Conservation (phyloP, 2,113 vertebrate species). For the Mugil cephalus region DNA sequence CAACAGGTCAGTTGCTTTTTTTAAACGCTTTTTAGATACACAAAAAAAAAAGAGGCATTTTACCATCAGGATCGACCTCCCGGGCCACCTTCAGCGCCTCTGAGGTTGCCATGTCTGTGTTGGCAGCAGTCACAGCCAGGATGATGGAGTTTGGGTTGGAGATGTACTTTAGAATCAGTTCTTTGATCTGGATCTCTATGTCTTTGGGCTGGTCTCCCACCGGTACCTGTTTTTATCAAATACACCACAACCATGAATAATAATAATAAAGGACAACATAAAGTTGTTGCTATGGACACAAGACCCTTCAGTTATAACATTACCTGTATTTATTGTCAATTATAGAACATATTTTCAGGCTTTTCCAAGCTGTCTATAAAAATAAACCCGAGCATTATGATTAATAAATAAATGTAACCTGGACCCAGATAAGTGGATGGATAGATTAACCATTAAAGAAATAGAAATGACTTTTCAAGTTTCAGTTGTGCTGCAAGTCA, state of each 20-base stretch:
- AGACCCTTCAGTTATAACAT: neutral
- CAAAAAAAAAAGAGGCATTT: slow-evolving; percentile 49
- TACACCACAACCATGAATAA: neutral
- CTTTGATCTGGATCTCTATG: slow-evolving; percentile 96
- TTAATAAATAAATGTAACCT: neutral
- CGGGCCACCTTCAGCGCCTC: slow-evolving; percentile 97
- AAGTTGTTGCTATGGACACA: neutral
- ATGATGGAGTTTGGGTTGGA: slow-evolving; percentile 99
- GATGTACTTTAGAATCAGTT: slow-evolving; percentile 95
- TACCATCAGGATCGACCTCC: slow-evolving; percentile 96
- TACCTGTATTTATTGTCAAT: neutral
- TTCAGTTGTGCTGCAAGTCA: neutral
- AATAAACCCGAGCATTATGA: neutral
- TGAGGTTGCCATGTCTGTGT: slow-evolving; percentile 99
- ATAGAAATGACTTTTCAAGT: neutral
- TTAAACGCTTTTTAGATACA: too few relatives aligned
- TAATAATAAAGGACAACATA: too few relatives aligned
- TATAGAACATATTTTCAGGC: neutral
- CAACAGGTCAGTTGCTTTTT: too few relatives aligned
- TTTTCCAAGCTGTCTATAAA: neutral
- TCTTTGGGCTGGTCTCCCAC: slow-evolving; percentile 98
- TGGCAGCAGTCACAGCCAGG: slow-evolving; percentile 96
- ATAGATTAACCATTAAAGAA: too few relatives aligned
- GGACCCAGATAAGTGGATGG: too few relatives aligned
- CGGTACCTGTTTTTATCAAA: slow-evolving; percentile 87